Conservation (phyloP, 2,888 invertebrate species). For the Scaptomyza reducta region DNA sequence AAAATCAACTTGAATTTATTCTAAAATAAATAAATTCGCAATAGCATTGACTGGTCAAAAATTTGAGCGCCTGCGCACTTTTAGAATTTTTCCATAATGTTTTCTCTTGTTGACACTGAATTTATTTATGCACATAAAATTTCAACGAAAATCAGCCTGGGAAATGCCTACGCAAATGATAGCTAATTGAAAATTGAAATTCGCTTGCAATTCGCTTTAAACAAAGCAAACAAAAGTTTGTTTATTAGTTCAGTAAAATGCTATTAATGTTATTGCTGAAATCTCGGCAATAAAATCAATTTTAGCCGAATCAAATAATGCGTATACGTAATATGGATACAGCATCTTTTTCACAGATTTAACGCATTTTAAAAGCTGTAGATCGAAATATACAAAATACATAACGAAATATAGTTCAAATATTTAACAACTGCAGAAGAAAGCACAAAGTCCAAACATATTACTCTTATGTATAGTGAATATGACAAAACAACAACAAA, state of each 20-base stretch:
- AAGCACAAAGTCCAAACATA: constrained; percentile 8
- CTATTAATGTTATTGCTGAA: constrained; percentile 43
- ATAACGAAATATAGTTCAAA: constrained; percentile 24
- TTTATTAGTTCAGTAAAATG: constrained; percentile 43
- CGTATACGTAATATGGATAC: constrained; percentile 43
- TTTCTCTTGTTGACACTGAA: constrained; percentile 66
- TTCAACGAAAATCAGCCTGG: constrained; percentile 16
- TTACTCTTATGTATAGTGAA: constrained; percentile 23
- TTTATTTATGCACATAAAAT: constrained; percentile 32
- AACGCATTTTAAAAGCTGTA: constrained; percentile 23
- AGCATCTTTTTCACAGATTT: constrained; percentile 37
- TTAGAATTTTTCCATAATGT: constrained; percentile 55
- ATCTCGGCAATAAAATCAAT: constrained; percentile 15
- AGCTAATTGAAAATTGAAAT: constrained; percentile 38
- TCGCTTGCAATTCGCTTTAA: constrained; percentile 34
- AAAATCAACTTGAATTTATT: constrained; percentile 39
- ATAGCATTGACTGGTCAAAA: constrained; percentile 27
- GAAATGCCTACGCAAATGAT: constrained; percentile 46
- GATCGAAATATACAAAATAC: background rate
- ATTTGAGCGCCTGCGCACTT: constrained; percentile 6
- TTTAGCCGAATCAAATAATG: constrained; percentile 12
- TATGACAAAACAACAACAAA: background rate
- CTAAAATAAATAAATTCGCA: constrained; percentile 14
- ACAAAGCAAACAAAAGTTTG: constrained; percentile 21
- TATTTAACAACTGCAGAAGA: constrained; percentile 11